Conservation (phyloP, 2,888 invertebrate genomes). For the Aphodius granarius region DNA sequence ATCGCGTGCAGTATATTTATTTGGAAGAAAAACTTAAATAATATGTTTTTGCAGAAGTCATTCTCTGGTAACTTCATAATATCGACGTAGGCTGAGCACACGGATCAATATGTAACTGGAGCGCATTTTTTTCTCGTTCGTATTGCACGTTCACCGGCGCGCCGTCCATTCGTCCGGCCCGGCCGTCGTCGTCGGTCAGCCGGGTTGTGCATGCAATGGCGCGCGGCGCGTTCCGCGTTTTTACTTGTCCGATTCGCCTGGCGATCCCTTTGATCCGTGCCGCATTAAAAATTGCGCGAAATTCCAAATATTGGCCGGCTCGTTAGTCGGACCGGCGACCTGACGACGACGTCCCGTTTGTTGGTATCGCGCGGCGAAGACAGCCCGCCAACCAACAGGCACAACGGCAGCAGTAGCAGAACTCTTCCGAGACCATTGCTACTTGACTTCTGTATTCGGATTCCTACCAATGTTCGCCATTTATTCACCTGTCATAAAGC, state of each 20-base stretch:
- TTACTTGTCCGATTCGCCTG: constrained; percentile 29
- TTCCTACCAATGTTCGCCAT: background rate
- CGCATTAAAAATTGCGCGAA: constrained; percentile 56
- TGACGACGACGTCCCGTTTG: constrained; percentile 9
- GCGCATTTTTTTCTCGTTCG: constrained; percentile 45
- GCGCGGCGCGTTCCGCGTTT: constrained; percentile 11
- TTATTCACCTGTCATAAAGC: background rate
- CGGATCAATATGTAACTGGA: constrained; percentile 54
- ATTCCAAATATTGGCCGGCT: constrained; percentile 56
- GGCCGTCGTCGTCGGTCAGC: background rate
- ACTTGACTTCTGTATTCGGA: background rate
- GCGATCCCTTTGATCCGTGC: constrained; percentile 49
- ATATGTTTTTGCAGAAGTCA: background rate
- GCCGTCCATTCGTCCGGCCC: background rate
- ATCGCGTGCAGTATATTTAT: too few relatives aligned
- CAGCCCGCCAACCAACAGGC: background rate
- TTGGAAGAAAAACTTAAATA: too few relatives aligned
- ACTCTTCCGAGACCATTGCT: background rate
- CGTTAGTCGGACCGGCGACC: constrained; percentile 49
- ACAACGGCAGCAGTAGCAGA: background rate
- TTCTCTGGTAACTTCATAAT: background rate
- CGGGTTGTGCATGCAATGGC: background rate
- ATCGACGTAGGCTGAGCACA: background rate
- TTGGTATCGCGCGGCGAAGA: background rate
- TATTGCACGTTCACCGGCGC: background rate